Base-by-base conservation (phyloP, 2,113 vertebrate species). In the Cromileptes altivelis region DNA sequence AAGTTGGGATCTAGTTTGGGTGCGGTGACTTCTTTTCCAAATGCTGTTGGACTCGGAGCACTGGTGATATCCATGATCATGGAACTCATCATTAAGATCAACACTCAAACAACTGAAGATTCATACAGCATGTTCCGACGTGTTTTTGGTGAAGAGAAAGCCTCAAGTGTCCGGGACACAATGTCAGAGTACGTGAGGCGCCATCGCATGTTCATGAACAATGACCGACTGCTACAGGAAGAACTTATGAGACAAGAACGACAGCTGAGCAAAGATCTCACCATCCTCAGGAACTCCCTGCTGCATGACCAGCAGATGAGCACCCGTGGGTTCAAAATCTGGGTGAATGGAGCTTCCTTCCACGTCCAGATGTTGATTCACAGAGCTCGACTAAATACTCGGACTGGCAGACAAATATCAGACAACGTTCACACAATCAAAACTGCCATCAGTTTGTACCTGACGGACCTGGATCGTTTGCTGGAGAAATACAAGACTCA, bases 111-210 rank as follows among this genome's bases (percentile, higher is more conserved):
- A 21, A 1, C 0, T 6, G 60, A 33, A 0, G 0, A 21, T 1
- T 0, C 53, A 2, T 62, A 49, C 73, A 18, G 1, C 53, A 30
- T 81, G 13, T 0, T 85, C 1, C 14, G 0, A 9, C 53, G 73
- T 7, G 73, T 81, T 0, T 85, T 85, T 62, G 84, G 52, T 7
- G 78, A 81, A 68, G 84, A 85, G 78, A 85, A 85, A 55, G 78
- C 64, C 9, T 81, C 78, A 10, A 0, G 19, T 3, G 78, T 85
- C 47, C 60, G 78, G 5, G 78, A 85, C 73, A 77, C 72, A 0
- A 60, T 81, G 73, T 25, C 47, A 1, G 73, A 81, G 55, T 76
- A 37, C 7, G 3, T 85, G 60, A 71, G 0, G 17, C 72, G 60
- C 14, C 55, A 77, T 47, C 2, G 0, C 0, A 21, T 2, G 0